phyloP scores from a whole-genome alignment of 30 jellyfish, hydroid and myxozoan species.

The Phacellophora camtschatica region DNA sequence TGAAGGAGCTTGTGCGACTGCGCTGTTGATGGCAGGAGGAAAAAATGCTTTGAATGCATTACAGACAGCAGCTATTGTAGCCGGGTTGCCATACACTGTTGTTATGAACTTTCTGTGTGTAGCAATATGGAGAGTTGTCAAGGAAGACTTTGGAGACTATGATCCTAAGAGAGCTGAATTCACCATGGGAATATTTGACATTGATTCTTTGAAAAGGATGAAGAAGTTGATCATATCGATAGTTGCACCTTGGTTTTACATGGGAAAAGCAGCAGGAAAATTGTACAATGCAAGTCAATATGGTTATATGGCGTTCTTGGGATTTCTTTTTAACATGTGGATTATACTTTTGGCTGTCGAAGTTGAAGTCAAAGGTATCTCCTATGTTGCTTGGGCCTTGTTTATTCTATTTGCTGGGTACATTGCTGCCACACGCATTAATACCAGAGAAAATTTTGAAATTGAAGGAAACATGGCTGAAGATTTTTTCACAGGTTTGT shows the following conservation, averaged over 20 bases:
- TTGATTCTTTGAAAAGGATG: conserved; percentile 38
- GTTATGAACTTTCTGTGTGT: conserved; percentile 90
- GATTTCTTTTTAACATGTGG: conserved; percentile 73
- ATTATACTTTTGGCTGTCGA: conserved; percentile 73
- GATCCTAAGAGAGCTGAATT: conserved; percentile 72
- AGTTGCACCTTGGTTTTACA: conserved; percentile 77
- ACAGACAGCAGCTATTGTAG: conserved; percentile 84
- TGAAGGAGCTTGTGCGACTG: conserved; percentile 98
- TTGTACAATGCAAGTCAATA: conserved; percentile 37
- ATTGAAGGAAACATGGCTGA: conserved; percentile 95
- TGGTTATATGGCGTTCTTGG: conserved; percentile 40
- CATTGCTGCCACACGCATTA: conserved; percentile 73
- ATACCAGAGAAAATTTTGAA: conserved; percentile 53
- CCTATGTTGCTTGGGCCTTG: conserved; percentile 91
- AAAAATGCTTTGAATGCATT: conserved; percentile 71
- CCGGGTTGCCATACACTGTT: conserved; percentile 90
- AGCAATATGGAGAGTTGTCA: conserved; percentile 93
- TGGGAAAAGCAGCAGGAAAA: conserved; percentile 73
- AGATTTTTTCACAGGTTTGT: conserved; percentile 69
- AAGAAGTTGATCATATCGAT: conserved; percentile 46
- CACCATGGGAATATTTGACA: conserved; percentile 60
- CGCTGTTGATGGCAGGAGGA: conserved; percentile 90
- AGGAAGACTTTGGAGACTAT: conserved; percentile 87
- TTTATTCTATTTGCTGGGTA: conserved; percentile 68
- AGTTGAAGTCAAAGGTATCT: conserved; percentile 54